These are phyloP conservation scores for Chelidonichthys spinosus DNA, from an alignment of 2,797 vertebrate species.

Conservation along the genomic window DNA sequence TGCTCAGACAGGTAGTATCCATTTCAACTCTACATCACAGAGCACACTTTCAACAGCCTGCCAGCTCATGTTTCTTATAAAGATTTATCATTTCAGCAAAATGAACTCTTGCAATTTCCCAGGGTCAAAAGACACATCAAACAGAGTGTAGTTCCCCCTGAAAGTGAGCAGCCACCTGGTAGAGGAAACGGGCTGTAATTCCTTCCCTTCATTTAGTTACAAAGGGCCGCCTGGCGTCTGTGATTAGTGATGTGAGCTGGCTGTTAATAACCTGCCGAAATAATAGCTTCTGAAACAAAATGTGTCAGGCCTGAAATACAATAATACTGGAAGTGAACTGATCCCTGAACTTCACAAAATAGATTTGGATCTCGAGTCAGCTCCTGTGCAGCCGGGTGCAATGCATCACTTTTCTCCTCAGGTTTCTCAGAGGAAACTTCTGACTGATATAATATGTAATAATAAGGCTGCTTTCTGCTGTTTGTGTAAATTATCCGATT, in stretches of 20 bases:
- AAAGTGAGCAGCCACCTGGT: constrained; percentile 54
- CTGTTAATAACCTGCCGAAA: constrained; percentile 35
- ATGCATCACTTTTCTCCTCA: constrained; percentile 15
- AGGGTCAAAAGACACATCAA: constrained; percentile 65
- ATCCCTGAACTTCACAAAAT: constrained; percentile 22
- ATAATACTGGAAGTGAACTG: constrained; percentile 4
- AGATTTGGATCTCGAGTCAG: not conserved
- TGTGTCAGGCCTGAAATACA: constrained; percentile 30
- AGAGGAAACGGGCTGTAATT: constrained; percentile 29
- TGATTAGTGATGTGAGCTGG: constrained; percentile 45
- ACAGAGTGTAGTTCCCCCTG: constrained; percentile 47
- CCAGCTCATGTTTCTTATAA: constrained; percentile 62
- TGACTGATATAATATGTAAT: not conserved
- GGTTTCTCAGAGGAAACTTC: constrained; percentile 2
- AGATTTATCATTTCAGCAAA: constrained; percentile 63
- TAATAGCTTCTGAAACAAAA: constrained; percentile 26
- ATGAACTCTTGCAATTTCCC: constrained; percentile 59
- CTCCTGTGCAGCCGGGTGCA: constrained; percentile 7
- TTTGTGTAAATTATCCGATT: no score
- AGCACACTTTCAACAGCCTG: constrained; percentile 58
- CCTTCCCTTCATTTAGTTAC: constrained; percentile 46
- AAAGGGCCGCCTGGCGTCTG: constrained; percentile 40
- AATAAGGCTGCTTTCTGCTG: not conserved
- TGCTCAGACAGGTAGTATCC: constrained; percentile 38
- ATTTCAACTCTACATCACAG: constrained; percentile 63